A percentile compares a stretch with the other conserved stretches of the same genome.
phyloP scores from a whole-genome alignment of 1,140 invertebrate species.

The Camponotus floridanus region DNA sequence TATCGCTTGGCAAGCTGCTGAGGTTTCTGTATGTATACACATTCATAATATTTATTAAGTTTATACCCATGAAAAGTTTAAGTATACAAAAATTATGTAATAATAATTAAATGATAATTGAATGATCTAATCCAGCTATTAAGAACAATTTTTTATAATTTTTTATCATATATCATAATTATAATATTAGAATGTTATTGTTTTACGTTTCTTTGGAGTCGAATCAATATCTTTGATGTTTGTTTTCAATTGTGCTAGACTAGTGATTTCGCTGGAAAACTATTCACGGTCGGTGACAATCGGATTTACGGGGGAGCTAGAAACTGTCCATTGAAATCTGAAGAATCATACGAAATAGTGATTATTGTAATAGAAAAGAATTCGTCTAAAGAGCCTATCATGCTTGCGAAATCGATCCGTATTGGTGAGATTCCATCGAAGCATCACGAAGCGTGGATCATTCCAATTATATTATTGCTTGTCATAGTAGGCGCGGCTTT shows the following conservation, averaged over 20 bases:
- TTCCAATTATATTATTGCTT: slow-evolving; percentile 55
- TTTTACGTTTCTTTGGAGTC: neutral
- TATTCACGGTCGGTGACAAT: slow-evolving; percentile 71
- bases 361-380: slow-evolving; percentile 51
- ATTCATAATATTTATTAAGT: neutral
- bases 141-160: neutral
- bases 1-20: slow-evolving; percentile 66
- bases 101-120: neutral
- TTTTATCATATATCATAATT: neutral
- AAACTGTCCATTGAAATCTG: slow-evolving; percentile 73
- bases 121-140: neutral
- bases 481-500: neutral
- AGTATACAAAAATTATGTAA: neutral
- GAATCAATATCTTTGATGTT: neutral
- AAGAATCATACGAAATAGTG: slow-evolving; percentile 62
- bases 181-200: neutral
- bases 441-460: slow-evolving; percentile 55
- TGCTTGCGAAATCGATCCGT: slow-evolving; percentile 12
- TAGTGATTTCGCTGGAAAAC: neutral
- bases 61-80: neutral
- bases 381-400: slow-evolving; percentile 5
- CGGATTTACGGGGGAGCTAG: slow-evolving; percentile 23
- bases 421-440: slow-evolving; percentile 26
- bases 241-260: slow-evolving; percentile 33
- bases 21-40: slow-evolving; percentile 56